Evolutionary conservation across 2,113 vertebrate species (phyloP), one percentile per base, ranked within the genome.

Genomic region (Cariama cristata): DNA sequence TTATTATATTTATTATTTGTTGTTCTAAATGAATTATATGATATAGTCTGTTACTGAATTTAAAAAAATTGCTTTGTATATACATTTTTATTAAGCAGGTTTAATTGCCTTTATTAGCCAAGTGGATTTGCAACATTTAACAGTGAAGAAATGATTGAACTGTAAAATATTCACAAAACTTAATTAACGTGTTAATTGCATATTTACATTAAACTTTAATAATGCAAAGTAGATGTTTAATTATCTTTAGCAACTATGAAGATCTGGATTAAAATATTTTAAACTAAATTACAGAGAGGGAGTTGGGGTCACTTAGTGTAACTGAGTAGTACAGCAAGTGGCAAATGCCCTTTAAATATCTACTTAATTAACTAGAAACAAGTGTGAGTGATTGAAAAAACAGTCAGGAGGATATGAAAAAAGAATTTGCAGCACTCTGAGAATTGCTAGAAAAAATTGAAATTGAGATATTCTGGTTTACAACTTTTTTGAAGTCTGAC

Each of bases 81-180:
- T 76, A 20, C 4, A 3, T 9, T 92, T 96, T 79, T 23, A 76
- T 53, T 90, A 88, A 38, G 15, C 20, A 83, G 42, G 23, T 71
- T 82, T 92, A 94, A 96, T 92, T 94, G 45, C 26, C 56, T 92
- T 96, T 91, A 88, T 92, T 96, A 97, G 55, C 9, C 24, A 93
- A 92, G 45, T 69, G 20, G 33, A 68, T 92, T 86, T 96, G 20
- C 74, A 90, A 63, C n/a, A 84, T 50, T 86, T 80, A 94, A 86
- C 22, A 45, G 85, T 83, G 49, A 79, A 81, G 86, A 77, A 95
- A 18, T 50, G 30, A 85, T 49, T 69, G 52, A 95, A 95, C 64
- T 58, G 67, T 84, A 60, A 91, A 79, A 71, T 64, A 76, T 76
- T 95, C 47, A 79, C 5, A 32, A 94, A 96, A 92, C 47, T 67